These are phyloP conservation scores for Drosophila ambigua DNA, from an alignment of 1,140 invertebrate genomes.

Conservation along the genomic window DNA sequence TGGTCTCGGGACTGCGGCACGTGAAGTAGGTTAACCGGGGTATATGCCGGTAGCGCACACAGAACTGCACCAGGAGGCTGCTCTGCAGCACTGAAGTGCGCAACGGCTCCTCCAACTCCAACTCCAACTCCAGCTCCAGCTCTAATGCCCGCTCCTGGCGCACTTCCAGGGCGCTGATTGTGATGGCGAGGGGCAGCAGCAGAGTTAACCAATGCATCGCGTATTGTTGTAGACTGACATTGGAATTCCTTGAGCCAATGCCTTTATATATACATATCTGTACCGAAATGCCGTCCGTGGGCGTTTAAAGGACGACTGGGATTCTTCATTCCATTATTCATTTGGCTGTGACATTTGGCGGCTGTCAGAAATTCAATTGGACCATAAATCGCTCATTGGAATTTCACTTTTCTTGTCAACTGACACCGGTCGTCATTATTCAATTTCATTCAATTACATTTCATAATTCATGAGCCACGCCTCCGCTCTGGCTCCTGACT, in stretches of 20 bases:
- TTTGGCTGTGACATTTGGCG: conserved; percentile 59
- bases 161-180: neutral
- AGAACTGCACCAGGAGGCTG: conserved; percentile 55
- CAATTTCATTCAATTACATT: conserved; percentile 80
- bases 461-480: conserved; percentile 68
- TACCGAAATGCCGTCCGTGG: neutral
- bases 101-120: conserved; percentile 21
- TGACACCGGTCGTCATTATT: conserved; percentile 67
- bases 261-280: conserved; percentile 30
- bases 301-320: neutral
- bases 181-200: conserved; percentile 10
- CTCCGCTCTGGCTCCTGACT: conserved; percentile 3
- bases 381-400: conserved; percentile 70
- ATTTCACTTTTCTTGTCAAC: conserved; percentile 78
- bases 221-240: conserved; percentile 6
- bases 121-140: neutral
- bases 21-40: conserved; percentile 77
- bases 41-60: conserved; percentile 69
- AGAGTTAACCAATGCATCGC: conserved; percentile 31
- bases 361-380: conserved; percentile 59
- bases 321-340: conserved; percentile 40
- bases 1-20: conserved; percentile 56
- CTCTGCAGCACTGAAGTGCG: conserved; percentile 51
- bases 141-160: neutral
- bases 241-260: neutral